phyloP scores from a whole-genome alignment of 2,888 invertebrate species.

The Lasioglossum vierecki region DNA sequence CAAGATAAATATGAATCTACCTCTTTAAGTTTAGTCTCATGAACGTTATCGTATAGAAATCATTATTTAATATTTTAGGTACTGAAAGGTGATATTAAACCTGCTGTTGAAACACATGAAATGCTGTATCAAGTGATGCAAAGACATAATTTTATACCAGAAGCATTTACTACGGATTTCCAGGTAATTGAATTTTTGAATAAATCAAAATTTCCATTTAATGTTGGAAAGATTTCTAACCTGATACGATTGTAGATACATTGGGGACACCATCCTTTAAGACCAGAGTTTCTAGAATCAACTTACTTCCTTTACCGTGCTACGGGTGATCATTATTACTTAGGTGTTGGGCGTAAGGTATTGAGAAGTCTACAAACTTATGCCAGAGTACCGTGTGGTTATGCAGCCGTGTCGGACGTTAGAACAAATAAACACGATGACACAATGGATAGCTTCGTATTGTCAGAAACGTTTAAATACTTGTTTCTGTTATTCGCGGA shows the following conservation, averaged over 20 bases:
- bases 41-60: neutral
- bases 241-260: conserved; percentile 89
- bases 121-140: conserved; percentile 99
- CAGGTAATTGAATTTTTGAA: conserved; percentile 85
- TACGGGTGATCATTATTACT: conserved; percentile 97
- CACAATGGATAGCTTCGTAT: conserved; percentile 98
- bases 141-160: conserved; percentile 98
- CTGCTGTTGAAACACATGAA: conserved; percentile 99
- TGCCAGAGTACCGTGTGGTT: conserved; percentile 97
- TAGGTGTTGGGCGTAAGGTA: conserved; percentile 95
- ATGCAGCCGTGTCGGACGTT: conserved; percentile 98
- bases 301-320: conserved; percentile 98
- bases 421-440: conserved; percentile 96
- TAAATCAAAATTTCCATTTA: conserved; percentile 6
- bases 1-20: conserved; percentile 48
- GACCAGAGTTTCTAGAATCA: conserved; percentile 99
- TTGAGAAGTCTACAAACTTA: conserved; percentile 95
- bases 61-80: conserved; percentile 84
- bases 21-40: neutral
- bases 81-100: conserved; percentile 95
- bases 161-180: conserved; percentile 99
- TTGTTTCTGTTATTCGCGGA: conserved; percentile 97
- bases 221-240: neutral
- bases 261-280: conserved; percentile 98
- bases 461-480: conserved; percentile 99